phyloP scores from a whole-genome alignment of 1,140 invertebrate genomes.

The Hermetia illucens region DNA sequence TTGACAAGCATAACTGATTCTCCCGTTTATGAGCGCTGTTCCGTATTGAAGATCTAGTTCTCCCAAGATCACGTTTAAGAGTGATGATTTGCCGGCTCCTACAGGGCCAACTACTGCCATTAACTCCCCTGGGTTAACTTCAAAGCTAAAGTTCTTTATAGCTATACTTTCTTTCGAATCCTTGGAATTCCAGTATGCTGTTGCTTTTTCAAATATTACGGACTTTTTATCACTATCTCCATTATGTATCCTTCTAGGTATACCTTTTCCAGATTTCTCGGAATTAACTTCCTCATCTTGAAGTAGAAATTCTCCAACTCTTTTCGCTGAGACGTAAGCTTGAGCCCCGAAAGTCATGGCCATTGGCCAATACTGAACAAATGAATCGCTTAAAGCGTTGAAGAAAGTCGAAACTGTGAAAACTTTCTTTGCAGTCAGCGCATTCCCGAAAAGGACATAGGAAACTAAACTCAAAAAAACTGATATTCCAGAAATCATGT shows the following conservation, averaged over 20 bases:
- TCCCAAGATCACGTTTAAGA: slow-evolving; percentile 48
- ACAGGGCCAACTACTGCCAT: slow-evolving; percentile 53
- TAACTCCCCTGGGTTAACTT: slow-evolving; percentile 34
- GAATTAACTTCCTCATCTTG: slow-evolving; percentile 23
- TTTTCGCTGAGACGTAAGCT: slow-evolving; percentile 47
- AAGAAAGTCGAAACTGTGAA: slow-evolving; percentile 63
- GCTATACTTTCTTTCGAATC: slow-evolving; percentile 8
- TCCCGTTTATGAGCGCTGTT: slow-evolving; percentile 40
- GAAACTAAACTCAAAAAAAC: slow-evolving; percentile 57
- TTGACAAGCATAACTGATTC: slow-evolving; percentile 58
- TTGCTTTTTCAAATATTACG: not conserved
- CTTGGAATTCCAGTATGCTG: slow-evolving; percentile 8
- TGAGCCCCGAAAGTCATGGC: slow-evolving; percentile 43
- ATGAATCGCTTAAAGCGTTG: slow-evolving; percentile 51
- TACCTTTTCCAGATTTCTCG: slow-evolving; percentile 12
- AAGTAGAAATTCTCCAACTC: slow-evolving; percentile 45
- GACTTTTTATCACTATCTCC: not conserved
- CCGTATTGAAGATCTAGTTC: slow-evolving; percentile 48
- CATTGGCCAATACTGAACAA: slow-evolving; percentile 59
- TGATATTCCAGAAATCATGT: slow-evolving; percentile 51
- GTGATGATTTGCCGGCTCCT: slow-evolving; percentile 57
- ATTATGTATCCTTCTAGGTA: slow-evolving; percentile 9
- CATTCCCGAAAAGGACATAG: slow-evolving; percentile 44
- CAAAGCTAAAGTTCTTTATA: slow-evolving; percentile 33
- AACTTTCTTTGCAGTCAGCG: slow-evolving; percentile 56